Evolutionary conservation across 2,797 vertebrate genomes (phyloP), one percentile per base, ranked within the genome.

Genomic region (Cheirogaleus major): DNA sequence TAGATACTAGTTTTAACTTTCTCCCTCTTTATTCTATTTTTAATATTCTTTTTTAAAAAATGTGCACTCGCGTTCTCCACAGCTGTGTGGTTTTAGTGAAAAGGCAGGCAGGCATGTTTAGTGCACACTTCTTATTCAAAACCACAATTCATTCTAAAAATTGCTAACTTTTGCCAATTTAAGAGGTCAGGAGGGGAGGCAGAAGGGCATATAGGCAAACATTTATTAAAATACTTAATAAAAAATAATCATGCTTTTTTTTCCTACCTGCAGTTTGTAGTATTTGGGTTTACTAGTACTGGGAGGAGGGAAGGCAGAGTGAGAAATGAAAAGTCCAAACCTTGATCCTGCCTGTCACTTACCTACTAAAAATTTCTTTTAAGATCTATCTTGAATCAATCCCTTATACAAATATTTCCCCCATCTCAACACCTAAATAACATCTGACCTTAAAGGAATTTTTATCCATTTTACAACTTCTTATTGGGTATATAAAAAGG

Each of bases 71-170:
- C 69, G 48, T n/a, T 67, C 48, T 25, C 41, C 3, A 32, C 48
- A 63, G n/a, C 35, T 93, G 0, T 80, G 23, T 32, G 63, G 4
- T 69, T 90, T 92, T 95, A 50, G 23, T 72, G n/a, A 57, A 75
- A 96, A 59, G 45, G 10, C 38, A 38, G 38, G 38, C 38, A 38
- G 52, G 3, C 30, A 8, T 61, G 22, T 87, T 10, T 72, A 67
- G 35, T 55, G 0, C 15, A 30, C 80, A 76, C 15, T 59, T 70
- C 10, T 57, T 82, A 48, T 63, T 93, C n/a, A 89, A 4, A 73
- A 50, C 79, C n/a, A n/a, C 43, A 86, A 50, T 89, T 95, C 25
- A 57, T 73, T 93, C 32, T 92, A 55, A 92, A 82, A 78, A 72
- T 79, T 32, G 73, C 13, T 30, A 43, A 81, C 20, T 92, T 80